A percentile compares a stretch with the other conserved stretches of the same genome.
phyloP scores from a whole-genome alignment of 2,888 invertebrate genomes.

The Onthophagus sagittarius region DNA sequence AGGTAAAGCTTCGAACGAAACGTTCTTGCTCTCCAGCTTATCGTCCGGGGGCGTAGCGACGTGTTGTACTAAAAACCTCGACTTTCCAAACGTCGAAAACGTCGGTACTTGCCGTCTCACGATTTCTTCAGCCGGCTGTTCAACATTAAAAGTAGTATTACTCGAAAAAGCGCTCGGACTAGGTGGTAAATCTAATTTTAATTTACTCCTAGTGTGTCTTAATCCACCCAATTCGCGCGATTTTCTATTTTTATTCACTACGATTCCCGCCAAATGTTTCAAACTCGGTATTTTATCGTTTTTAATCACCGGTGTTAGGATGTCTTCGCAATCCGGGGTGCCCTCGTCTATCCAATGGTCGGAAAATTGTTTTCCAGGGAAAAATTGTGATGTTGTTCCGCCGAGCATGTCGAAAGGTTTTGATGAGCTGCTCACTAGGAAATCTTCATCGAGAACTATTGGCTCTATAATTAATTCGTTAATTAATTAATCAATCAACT shows the following conservation, averaged over 20 bases:
- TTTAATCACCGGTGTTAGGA: slow-evolving; percentile 50
- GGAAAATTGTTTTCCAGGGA: slow-evolving; percentile 55
- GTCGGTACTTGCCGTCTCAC: slow-evolving; percentile 47
- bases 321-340: slow-evolving; percentile 61
- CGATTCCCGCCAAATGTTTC: slow-evolving; percentile 40
- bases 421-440: slow-evolving; percentile 69
- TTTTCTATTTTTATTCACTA: slow-evolving; percentile 35
- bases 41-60: slow-evolving; percentile 45
- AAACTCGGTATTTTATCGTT: slow-evolving; percentile 36
- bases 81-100: slow-evolving; percentile 60
- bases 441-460: slow-evolving; percentile 58
- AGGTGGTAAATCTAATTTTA: slow-evolving; percentile 67
- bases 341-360: slow-evolving; percentile 39
- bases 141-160: slow-evolving; percentile 21
- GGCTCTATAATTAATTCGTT: slow-evolving; percentile 46
- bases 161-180: slow-evolving; percentile 51
- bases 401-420: slow-evolving; percentile 64
- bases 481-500: no score
- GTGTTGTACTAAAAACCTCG: slow-evolving; percentile 47
- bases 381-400: slow-evolving; percentile 60
- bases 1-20: slow-evolving; percentile 47
- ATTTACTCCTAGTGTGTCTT: slow-evolving; percentile 66
- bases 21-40: slow-evolving; percentile 38
- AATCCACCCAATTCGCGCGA: slow-evolving; percentile 58
- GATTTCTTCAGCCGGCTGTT: slow-evolving; percentile 35